Base-by-base conservation (phyloP, 2,888 invertebrate species). In the Sinodicranocentrus sp. region DNA sequence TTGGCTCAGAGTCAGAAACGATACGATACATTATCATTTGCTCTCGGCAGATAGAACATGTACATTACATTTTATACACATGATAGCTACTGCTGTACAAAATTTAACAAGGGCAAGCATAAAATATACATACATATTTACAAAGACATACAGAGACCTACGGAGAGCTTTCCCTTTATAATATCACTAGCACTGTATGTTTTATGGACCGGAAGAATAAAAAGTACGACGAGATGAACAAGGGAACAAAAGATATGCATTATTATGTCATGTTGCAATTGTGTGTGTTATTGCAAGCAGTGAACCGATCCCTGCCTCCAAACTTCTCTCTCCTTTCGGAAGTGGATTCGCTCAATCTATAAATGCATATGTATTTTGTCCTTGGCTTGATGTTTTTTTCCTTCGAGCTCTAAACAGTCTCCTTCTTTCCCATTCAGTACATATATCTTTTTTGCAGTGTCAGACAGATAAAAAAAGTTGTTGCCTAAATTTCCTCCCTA, bases 161-260 rank as follows among this genome's bases (percentile, higher is more conserved):
- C n/a, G n/a, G n/a, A n/a, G n/a, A n/a, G n/a, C n/a, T n/a, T n/a
- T n/a, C n/a, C n/a, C n/a, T n/a, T n/a, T n/a, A n/a, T n/a, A n/a
- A n/a, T n/a, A n/a, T n/a, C n/a, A n/a, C n/a, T n/a, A n/a, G n/a
- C n/a, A n/a, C 17, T 5, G 48, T 54, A 71, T 79, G 79, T 54
- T 82, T 82, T 82, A 82, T 82, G 82, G 75, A 68, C 68, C 82
- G 82, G 82, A 82, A 82, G 82, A 80, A 82, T 82, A 75, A 75
- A 75, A 75, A 59, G 68, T 57, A 67, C 59, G 59, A 48, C 73
- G 44, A 73, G 73, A 82, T 67, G 82, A 67, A 71, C 63, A 78
- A 71, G 71, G 70, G 61, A 79, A 28, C 28, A 28, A 79, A 71
- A 33, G 63, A 63, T 61, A 79, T 71, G 17, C 57, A 67, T 73